A percentile compares a stretch with the other conserved stretches of the same genome.
These are phyloP conservation scores for Streptopelia turtur DNA, from an alignment of 2,797 vertebrate genomes.

Conservation along the genomic window DNA sequence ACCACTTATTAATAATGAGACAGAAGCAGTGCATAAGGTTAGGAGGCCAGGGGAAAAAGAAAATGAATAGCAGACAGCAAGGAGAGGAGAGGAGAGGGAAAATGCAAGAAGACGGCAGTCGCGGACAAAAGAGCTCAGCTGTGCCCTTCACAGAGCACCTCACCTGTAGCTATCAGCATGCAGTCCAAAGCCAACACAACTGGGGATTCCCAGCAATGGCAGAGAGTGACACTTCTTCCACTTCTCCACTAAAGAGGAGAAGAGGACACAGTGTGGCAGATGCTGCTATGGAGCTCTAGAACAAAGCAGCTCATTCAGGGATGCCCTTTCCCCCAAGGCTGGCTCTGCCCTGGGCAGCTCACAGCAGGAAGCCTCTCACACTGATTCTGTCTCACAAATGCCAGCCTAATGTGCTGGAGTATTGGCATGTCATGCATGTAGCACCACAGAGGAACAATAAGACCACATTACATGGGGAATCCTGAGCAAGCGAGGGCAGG, in stretches of 20 bases:
- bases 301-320: background rate
- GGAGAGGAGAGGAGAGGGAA: background rate
- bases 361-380: background rate
- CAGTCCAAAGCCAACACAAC: constrained; percentile 88
- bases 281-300: background rate
- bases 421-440: accelerated
- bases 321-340: background rate
- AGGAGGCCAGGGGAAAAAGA: background rate
- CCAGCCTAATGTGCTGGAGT: background rate
- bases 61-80: background rate
- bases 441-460: background rate
- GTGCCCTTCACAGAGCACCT: background rate
- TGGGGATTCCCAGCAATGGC: constrained; percentile 88
- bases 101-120: background rate
- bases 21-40: background rate
- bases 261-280: background rate
- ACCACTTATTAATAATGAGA: background rate
- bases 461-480: background rate
- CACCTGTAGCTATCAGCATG: constrained; percentile 89
- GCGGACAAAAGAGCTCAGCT: background rate
- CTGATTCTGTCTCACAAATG: background rate
- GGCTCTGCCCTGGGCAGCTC: background rate
- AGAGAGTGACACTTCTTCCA: constrained; percentile 85
- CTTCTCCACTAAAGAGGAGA: constrained; percentile 84
- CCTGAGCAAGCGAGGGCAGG: background rate